These are phyloP conservation scores for Dinocampus coccinellae DNA, from an alignment of 2,888 invertebrate species.

Conservation along the genomic window DNA sequence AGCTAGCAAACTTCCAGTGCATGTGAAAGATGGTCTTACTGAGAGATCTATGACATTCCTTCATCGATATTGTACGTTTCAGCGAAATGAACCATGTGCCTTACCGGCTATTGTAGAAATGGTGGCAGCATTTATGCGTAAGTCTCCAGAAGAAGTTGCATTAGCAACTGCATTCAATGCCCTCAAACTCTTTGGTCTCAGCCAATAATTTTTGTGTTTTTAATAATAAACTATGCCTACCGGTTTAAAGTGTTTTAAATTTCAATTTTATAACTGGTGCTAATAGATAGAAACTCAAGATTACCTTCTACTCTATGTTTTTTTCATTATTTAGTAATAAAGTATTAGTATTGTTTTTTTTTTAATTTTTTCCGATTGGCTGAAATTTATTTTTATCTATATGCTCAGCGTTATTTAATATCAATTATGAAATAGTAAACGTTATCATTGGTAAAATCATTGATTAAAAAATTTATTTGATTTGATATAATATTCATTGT, in stretches of 20 bases:
- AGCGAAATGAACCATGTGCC: constrained; percentile 96
- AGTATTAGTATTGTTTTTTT: neutral
- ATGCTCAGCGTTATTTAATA: neutral
- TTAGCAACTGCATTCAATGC: constrained; percentile 93
- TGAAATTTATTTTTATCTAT: neutral
- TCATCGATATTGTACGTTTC: constrained; percentile 93
- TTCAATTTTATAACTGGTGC: neutral
- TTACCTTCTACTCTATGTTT: neutral
- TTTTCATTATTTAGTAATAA: neutral
- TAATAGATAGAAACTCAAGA: neutral
- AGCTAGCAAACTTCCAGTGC: constrained; percentile 89
- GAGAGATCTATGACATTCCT: constrained; percentile 87
- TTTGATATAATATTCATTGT: no score
- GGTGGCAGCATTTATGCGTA: constrained; percentile 91
- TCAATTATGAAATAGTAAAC: neutral
- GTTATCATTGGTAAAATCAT: neutral
- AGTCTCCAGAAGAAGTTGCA: constrained; percentile 90
- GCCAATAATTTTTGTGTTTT: constrained; percentile 74
- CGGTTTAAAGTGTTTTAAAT: neutral
- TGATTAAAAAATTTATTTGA: no score
- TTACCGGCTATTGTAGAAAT: constrained; percentile 93
- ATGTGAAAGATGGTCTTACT: constrained; percentile 89
- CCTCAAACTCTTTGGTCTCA: constrained; percentile 88
- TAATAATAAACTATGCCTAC: neutral
- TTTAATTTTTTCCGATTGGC: no score